Conservation (phyloP, 2,797 vertebrate genomes). For the Esox masquinongy region DNA sequence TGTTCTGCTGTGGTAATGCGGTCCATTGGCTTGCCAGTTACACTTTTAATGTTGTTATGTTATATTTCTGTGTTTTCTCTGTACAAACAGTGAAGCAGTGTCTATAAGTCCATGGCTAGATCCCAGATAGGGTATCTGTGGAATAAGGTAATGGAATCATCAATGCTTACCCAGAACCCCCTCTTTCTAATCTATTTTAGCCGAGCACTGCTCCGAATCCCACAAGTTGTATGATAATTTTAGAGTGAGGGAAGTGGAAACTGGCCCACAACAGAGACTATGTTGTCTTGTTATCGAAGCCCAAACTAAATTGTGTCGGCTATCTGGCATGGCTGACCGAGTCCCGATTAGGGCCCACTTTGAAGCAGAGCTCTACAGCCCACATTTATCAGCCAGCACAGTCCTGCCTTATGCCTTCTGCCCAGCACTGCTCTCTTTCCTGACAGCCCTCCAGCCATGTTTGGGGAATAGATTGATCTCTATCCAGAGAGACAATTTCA, state of each 20-base stretch:
- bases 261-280: slow-evolving; percentile 28
- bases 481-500: slow-evolving; percentile 1
- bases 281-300: slow-evolving; percentile 46
- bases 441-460: slow-evolving; percentile 9
- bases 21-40: neutral
- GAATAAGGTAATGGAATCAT: neutral
- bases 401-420: neutral
- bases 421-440: neutral
- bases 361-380: slow-evolving; percentile 26
- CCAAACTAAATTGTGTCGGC: slow-evolving; percentile 43
- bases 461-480: slow-evolving; percentile 22
- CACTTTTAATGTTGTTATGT: neutral
- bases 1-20: neutral
- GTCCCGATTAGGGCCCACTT: slow-evolving; percentile 35
- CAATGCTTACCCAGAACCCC: neutral
- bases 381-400: slow-evolving; percentile 18
- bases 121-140: neutral
- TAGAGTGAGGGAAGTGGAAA: slow-evolving; percentile 30
- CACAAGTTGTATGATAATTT: neutral
- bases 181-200: slow-evolving; percentile 2
- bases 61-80: neutral
- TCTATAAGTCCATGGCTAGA: neutral
- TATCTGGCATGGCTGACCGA: slow-evolving; percentile 42
- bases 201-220: neutral
- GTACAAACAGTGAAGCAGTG: neutral